Evolutionary conservation across 23 tunicate species (phyloP).

Genomic region (Trididemnum nubilum): DNA sequence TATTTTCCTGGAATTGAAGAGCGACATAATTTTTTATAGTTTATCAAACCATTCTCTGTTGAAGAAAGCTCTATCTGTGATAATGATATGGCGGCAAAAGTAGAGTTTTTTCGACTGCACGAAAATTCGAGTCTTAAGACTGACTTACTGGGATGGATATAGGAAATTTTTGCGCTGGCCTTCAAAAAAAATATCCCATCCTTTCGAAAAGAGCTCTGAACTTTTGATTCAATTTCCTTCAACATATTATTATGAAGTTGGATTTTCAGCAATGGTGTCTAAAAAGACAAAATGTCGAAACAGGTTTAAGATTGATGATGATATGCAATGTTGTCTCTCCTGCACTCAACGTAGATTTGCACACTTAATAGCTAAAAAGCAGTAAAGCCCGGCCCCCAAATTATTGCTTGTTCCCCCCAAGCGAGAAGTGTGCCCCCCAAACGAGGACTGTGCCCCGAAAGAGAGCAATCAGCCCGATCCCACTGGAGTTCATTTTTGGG

Average conservation of each 20-base stretch:
- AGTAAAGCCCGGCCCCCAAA: slow-evolving; percentile 28
- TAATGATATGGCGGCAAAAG: slow-evolving; percentile 40
- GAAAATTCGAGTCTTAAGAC: slow-evolving; percentile 39
- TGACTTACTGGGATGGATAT: slow-evolving; percentile 29
- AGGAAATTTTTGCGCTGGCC: slow-evolving; percentile 31
- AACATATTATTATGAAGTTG: slow-evolving; percentile 41
- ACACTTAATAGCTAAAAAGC: slow-evolving; percentile 27
- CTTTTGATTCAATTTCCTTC: slow-evolving; percentile 12
- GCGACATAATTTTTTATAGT: too few relatives aligned
- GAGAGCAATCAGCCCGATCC: too few relatives aligned
- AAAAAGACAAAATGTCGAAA: slow-evolving; percentile 43
- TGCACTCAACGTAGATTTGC: slow-evolving; percentile 46
- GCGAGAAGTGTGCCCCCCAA: too few relatives aligned
- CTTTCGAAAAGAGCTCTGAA: slow-evolving; percentile 29
- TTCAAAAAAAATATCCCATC: slow-evolving; percentile 33
- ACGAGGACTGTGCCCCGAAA: too few relatives aligned
- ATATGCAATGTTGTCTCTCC: slow-evolving; percentile 43
- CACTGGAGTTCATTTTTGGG: too few relatives aligned
- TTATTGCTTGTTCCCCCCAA: too few relatives aligned
- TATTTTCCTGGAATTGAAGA: too few relatives aligned
- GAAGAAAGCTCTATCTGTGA: slow-evolving; percentile 17
- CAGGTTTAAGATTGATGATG: slow-evolving; percentile 45
- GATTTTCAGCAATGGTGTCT: slow-evolving; percentile 39
- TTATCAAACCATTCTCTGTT: slow-evolving; percentile 14
- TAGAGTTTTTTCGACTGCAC: too few relatives aligned